These are phyloP conservation scores for Tryphoninae sp. DNA, from an alignment of 2,888 invertebrate genomes.

Conservation along the genomic window DNA sequence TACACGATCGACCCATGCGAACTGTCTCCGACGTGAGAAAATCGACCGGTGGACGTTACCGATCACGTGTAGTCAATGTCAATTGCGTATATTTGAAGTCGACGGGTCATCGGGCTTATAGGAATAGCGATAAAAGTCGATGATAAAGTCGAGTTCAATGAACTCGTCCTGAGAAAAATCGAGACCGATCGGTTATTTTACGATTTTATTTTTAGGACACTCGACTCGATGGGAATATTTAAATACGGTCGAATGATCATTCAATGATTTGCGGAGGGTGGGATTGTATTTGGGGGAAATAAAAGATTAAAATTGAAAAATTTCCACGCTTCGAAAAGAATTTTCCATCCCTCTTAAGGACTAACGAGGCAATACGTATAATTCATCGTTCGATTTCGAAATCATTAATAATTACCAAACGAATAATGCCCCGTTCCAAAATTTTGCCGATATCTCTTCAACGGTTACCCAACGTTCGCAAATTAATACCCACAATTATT, in stretches of 20 bases:
- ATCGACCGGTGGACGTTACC: not conserved
- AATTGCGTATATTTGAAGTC: not conserved
- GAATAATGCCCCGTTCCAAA: constrained; percentile 32
- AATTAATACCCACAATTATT: constrained; percentile 54
- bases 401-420: constrained; percentile 31
- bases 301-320: not conserved
- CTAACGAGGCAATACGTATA: not conserved
- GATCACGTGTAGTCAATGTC: not conserved
- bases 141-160: not conserved
- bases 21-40: constrained; percentile 25
- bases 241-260: no score
- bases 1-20: constrained; percentile 45
- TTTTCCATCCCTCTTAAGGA: not conserved
- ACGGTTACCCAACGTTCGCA: constrained; percentile 18
- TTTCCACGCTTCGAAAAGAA: not conserved
- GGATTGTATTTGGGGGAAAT: no score
- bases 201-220: no score
- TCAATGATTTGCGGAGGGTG: no score
- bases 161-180: not conserved
- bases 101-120: not conserved
- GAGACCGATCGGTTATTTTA: not conserved
- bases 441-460: constrained; percentile 15
- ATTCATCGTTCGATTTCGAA: not conserved
- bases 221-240: no score
- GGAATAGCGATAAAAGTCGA: not conserved